These are phyloP conservation scores for Muscicapa comitata DNA, from an alignment of 2,797 vertebrate genomes.

Conservation along the genomic window DNA sequence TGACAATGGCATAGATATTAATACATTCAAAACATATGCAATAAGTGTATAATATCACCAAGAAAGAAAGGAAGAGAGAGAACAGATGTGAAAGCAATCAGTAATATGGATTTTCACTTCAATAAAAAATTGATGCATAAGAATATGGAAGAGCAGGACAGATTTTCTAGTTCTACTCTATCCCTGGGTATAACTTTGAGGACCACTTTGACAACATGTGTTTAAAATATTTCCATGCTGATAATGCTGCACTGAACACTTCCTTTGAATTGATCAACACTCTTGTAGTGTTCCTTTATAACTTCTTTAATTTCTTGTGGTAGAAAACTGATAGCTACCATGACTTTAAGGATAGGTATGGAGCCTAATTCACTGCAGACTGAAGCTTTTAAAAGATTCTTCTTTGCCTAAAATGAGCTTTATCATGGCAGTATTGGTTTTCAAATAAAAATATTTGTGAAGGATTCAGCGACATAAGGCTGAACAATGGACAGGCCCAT, in stretches of 20 bases:
- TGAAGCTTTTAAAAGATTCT: background rate
- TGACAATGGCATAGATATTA: background rate
- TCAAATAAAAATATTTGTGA: background rate
- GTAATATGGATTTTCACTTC: background rate
- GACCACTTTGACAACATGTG: background rate
- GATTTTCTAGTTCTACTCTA: background rate
- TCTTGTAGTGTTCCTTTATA: background rate
- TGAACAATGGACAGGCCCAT: background rate
- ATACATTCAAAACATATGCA: background rate
- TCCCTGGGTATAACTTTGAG: background rate
- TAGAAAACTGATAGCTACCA: background rate
- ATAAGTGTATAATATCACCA: background rate
- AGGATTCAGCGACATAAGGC: background rate
- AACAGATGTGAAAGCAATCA: background rate
- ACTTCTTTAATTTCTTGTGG: background rate
- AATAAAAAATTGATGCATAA: background rate
- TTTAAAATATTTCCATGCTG: background rate
- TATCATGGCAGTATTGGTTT: background rate
- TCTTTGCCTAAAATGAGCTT: background rate
- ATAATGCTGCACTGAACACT: background rate
- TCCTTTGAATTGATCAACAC: background rate
- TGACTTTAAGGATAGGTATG: background rate
- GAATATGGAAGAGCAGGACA: background rate
- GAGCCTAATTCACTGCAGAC: background rate
- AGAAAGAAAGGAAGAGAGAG: background rate